Evolutionary conservation across 1,140 invertebrate genomes (phyloP).

Genomic region (Anagrus nilaparvatae): DNA sequence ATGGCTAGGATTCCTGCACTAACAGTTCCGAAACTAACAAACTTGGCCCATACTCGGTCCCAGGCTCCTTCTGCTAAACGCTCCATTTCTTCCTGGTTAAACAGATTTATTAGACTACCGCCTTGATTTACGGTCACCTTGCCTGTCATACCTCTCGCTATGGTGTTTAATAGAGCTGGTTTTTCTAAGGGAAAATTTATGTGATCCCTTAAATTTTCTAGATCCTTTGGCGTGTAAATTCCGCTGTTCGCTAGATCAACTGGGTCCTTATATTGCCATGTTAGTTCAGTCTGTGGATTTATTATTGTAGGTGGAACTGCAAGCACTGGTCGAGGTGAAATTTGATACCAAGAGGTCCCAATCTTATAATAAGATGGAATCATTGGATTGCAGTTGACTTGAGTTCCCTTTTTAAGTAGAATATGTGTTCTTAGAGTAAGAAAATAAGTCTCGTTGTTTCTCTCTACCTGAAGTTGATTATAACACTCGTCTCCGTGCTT

Average conservation of each 20-base stretch:
- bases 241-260: conserved; percentile 6
- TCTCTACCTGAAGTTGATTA: conserved; percentile 11
- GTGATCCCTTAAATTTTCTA: conserved; percentile 10
- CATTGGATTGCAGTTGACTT: conserved; percentile 10
- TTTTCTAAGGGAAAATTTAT: conserved; percentile 15
- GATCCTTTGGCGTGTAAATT: conserved; percentile 8
- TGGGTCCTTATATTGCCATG: conserved; percentile 12
- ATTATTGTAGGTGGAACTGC: not conserved
- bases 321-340: not conserved
- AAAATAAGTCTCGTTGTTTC: conserved; percentile 8
- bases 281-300: not conserved
- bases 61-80: not conserved
- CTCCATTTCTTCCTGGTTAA: conserved; percentile 8
- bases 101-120: not conserved
- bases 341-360: conserved; percentile 3
- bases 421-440: conserved; percentile 17
- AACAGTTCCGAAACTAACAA: conserved; percentile 7
- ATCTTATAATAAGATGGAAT: conserved; percentile 9
- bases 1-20: conserved; percentile 8
- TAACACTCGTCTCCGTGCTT: conserved; percentile 14
- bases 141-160: conserved; percentile 6
- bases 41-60: conserved; percentile 3
- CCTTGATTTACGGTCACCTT: not conserved
- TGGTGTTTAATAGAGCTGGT: conserved; percentile 10
- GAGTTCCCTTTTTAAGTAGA: conserved; percentile 3